A percentile compares a stretch with the other conserved stretches of the same genome.
Conservation (phyloP, 2,888 invertebrate species). For the Nemoura dubitans region DNA sequence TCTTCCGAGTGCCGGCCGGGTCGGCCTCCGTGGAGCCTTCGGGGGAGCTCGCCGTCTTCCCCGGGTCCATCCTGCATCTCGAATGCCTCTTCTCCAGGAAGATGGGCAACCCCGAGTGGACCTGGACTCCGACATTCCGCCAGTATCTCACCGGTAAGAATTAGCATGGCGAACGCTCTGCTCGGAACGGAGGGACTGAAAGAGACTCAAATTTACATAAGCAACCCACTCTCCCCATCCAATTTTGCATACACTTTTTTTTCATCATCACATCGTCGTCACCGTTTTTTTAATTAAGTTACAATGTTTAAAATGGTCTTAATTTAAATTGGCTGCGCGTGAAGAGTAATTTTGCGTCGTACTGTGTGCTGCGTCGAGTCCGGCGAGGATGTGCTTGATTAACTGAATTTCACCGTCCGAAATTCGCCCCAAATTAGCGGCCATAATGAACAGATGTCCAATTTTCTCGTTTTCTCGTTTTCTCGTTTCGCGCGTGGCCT, state of each 20-base stretch:
- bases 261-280: background rate
- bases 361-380: too few relatives aligned
- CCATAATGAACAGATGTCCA: background rate
- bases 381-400: too few relatives aligned
- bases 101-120: constrained; percentile 86
- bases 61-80: constrained; percentile 80
- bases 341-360: background rate
- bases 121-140: constrained; percentile 83
- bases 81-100: constrained; percentile 82
- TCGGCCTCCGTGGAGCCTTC: constrained; percentile 82
- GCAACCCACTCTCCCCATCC: background rate
- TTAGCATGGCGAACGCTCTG: constrained; percentile 46
- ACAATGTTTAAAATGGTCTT: constrained; percentile 12
- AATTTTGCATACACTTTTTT: background rate
- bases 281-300: background rate
- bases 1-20: constrained; percentile 78
- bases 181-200: background rate
- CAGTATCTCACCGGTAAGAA: constrained; percentile 78
- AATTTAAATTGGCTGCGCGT: background rate
- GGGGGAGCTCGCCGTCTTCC: constrained; percentile 81
- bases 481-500: background rate
- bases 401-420: background rate
- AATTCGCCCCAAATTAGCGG: background rate
- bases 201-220: background rate
- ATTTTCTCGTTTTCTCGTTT: background rate